Conservation (phyloP, 2,113 vertebrate genomes). For the Rhodinocichla rosea region DNA sequence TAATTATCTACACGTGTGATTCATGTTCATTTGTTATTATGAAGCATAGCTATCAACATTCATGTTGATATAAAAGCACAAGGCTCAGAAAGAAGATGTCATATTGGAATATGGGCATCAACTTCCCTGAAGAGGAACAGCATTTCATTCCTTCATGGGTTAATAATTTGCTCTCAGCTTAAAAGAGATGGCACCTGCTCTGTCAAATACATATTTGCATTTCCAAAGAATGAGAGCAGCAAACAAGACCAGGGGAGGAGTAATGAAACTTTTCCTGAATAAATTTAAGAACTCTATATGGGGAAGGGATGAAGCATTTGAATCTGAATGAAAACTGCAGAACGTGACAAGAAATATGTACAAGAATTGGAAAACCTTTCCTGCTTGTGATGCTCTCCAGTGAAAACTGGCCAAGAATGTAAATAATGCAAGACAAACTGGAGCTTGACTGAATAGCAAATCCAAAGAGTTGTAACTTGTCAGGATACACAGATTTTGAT, state of each 20-base stretch:
- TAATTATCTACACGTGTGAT: neutral
- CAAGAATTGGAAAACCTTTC: constrained; percentile 6
- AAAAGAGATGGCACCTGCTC: constrained; percentile 41
- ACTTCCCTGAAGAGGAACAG: neutral
- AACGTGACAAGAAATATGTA: constrained; percentile 22
- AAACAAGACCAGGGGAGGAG: constrained; percentile 36
- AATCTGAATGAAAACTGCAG: constrained; percentile 50
- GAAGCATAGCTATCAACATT: neutral
- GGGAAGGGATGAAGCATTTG: constrained; percentile 14
- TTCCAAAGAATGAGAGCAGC: constrained; percentile 44
- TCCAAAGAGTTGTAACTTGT: neutral
- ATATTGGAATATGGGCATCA: neutral
- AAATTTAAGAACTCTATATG: constrained; percentile 29
- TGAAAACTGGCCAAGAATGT: neutral
- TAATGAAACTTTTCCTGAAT: constrained; percentile 43
- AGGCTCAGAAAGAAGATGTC: neutral
- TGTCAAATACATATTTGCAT: constrained; percentile 43
- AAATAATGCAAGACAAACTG: neutral
- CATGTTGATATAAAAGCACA: neutral
- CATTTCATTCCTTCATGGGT: neutral
- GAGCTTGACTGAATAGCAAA: neutral
- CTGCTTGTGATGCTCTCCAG: neutral
- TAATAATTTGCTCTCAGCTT: neutral
- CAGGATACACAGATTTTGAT: neutral
- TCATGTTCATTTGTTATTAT: neutral